Evolutionary conservation across 2,113 vertebrate species (phyloP).

Genomic region (Chrysochloris asiatica): DNA sequence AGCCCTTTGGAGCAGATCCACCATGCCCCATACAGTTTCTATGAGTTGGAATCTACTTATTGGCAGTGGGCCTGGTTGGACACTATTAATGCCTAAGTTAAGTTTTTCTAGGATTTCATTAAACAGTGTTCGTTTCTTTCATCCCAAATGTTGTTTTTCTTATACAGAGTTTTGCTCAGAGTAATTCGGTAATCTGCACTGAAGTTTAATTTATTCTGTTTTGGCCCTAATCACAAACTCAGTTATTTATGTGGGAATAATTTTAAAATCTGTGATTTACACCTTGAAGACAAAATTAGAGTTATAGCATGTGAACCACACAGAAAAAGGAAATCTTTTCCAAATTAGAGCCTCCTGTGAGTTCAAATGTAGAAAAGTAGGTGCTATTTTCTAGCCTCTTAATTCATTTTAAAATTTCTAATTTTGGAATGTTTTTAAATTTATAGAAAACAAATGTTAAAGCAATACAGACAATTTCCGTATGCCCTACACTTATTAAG

Average conservation of each 20-base stretch:
- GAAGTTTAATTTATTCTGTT: slow-evolving; percentile 52
- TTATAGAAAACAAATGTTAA: neutral
- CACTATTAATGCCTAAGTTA: neutral
- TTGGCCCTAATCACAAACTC: slow-evolving; percentile 46
- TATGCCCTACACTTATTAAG: fast-evolving
- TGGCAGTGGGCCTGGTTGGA: too few species aligned
- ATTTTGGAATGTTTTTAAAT: slow-evolving; percentile 24
- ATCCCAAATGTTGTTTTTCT: neutral
- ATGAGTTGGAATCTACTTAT: too few species aligned
- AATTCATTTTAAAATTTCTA: neutral
- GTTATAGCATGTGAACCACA: slow-evolving; percentile 32
- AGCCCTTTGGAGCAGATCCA: too few species aligned
- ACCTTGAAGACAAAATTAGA: slow-evolving; percentile 67
- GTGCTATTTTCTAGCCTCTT: slow-evolving; percentile 30
- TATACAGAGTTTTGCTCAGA: neutral
- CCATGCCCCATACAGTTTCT: too few species aligned
- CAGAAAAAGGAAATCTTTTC: slow-evolving; percentile 29
- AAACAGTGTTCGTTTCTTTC: neutral
- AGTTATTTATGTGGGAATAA: slow-evolving; percentile 67
- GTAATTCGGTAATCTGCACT: neutral
- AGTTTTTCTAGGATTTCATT: neutral
- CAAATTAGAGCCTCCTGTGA: slow-evolving; percentile 16
- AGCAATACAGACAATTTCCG: neutral
- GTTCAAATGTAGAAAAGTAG: slow-evolving; percentile 36
- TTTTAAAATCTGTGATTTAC: slow-evolving; percentile 57